Evolutionary conservation across 2,113 vertebrate species (phyloP).

Genomic region (Salvelinus sp.): DNA sequence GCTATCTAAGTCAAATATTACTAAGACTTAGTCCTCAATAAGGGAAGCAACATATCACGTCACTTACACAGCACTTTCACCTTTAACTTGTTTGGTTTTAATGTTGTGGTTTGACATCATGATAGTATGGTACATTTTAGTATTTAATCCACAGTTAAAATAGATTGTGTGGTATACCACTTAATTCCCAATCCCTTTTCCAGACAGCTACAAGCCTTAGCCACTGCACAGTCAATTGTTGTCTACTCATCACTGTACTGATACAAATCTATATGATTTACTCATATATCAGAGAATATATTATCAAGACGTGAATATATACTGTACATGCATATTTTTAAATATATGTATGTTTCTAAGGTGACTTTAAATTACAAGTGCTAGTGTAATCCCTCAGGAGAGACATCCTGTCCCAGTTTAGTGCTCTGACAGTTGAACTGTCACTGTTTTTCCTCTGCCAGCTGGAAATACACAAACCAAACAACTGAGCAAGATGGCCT

Average conservation of each 20-base stretch:
- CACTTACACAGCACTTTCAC: slow-evolving; percentile 10
- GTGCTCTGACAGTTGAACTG: neutral
- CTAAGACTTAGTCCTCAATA: too few relatives aligned
- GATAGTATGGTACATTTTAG: neutral
- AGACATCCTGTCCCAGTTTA: neutral
- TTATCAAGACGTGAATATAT: neutral
- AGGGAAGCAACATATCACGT: slow-evolving; percentile 9
- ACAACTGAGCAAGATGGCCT: slow-evolving; percentile 12
- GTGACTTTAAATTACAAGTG: neutral
- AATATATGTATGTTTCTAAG: neutral
- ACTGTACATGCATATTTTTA: neutral
- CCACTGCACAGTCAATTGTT: neutral
- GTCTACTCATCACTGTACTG: neutral
- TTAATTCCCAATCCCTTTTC: neutral
- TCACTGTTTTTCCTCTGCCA: neutral
- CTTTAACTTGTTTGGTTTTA: neutral
- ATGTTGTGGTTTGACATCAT: neutral
- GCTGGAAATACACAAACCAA: neutral
- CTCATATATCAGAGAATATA: neutral
- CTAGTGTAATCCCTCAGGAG: neutral
- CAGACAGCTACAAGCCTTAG: neutral
- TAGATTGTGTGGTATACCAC: too few relatives aligned
- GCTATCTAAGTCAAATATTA: slow-evolving; percentile 28
- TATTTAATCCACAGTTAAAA: neutral
- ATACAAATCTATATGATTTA: neutral